These are phyloP conservation scores for Drosophila sordidula DNA, from an alignment of 2,888 invertebrate genomes.

Conservation along the genomic window DNA sequence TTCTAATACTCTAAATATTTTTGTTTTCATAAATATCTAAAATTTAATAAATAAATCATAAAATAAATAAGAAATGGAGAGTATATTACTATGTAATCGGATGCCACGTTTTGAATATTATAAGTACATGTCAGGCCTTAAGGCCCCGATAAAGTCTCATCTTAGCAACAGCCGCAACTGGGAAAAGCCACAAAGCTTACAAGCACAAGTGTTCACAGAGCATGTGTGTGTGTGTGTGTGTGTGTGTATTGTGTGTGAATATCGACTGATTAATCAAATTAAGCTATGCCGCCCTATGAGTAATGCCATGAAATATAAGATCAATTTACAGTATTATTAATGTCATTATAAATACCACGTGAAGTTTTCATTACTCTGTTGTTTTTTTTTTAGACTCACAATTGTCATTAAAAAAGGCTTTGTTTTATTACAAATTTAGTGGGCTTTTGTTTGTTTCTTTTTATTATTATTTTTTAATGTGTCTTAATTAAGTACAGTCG, in stretches of 20 bases:
- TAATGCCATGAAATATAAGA: neutral
- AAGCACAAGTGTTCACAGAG: neutral
- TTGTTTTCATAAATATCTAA: too few relatives aligned
- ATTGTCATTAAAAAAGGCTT: constrained; percentile 9
- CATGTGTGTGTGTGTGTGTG: neutral
- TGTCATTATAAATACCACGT: constrained; percentile 10
- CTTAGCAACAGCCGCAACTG: constrained; percentile 22
- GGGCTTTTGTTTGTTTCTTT: constrained; percentile 6
- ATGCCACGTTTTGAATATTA: neutral
- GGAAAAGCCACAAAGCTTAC: constrained; percentile 3
- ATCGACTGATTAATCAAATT: constrained; percentile 17
- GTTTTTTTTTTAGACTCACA: neutral
- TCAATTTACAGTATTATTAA: constrained; percentile 18
- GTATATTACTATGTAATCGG: constrained; percentile 1
- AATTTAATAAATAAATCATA: too few relatives aligned
- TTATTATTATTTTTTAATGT: constrained; percentile 38
- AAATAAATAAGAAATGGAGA: neutral
- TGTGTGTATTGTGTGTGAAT: neutral
- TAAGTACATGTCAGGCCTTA: neutral
- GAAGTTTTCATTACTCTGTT: neutral
- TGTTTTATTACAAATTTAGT: constrained; percentile 25
- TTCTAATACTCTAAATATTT: too few relatives aligned
- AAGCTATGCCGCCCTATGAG: constrained; percentile 14
- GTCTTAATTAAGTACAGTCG: constrained; percentile 55
- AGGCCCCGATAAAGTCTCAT: constrained; percentile 11